phyloP scores from a whole-genome alignment of 2,888 invertebrate genomes.

The Drosophila mimetica region DNA sequence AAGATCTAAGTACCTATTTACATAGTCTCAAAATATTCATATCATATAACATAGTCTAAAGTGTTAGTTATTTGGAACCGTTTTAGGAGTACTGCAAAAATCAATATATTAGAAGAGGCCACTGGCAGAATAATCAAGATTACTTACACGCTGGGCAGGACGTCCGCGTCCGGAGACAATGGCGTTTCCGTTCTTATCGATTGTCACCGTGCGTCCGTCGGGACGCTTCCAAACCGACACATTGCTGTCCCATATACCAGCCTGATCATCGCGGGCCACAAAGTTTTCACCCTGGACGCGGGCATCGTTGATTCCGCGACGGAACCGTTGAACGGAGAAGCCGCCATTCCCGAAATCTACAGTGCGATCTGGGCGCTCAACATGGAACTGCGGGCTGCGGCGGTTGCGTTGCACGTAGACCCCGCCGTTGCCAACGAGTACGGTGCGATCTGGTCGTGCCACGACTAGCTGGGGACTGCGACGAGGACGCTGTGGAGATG shows the following conservation, averaged over 20 bases:
- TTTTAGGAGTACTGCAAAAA: conserved; percentile 17
- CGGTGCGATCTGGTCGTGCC: conserved; percentile 52
- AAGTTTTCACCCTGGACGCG: conserved; percentile 63
- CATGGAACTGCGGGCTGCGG: conserved; percentile 44
- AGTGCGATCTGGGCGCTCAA: conserved; percentile 19
- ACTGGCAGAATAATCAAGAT: no score
- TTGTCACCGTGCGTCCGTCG: conserved; percentile 58
- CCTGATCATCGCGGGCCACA: conserved; percentile 62
- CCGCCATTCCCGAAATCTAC: conserved; percentile 17
- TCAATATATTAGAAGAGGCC: not conserved
- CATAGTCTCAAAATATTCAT: conserved; percentile 11
- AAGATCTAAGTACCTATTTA: conserved; percentile 25
- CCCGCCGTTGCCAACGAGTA: conserved; percentile 38
- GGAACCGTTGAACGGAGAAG: conserved; percentile 38
- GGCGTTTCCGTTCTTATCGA: conserved; percentile 47
- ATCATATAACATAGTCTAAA: no score
- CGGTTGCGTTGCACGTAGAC: conserved; percentile 39
- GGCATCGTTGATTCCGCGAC: conserved; percentile 28
- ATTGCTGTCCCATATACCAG: conserved; percentile 50
- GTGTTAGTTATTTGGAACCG: not conserved
- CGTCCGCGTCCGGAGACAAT: conserved; percentile 47
- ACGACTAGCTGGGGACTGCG: conserved; percentile 31
- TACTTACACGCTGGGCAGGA: conserved; percentile 20
- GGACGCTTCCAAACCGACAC: conserved; percentile 63
- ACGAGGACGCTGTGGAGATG: conserved; percentile 3